Evolutionary conservation across 2,113 vertebrate species (phyloP), one percentile per base, ranked within the genome.

Genomic region (Polypterus bichir): DNA sequence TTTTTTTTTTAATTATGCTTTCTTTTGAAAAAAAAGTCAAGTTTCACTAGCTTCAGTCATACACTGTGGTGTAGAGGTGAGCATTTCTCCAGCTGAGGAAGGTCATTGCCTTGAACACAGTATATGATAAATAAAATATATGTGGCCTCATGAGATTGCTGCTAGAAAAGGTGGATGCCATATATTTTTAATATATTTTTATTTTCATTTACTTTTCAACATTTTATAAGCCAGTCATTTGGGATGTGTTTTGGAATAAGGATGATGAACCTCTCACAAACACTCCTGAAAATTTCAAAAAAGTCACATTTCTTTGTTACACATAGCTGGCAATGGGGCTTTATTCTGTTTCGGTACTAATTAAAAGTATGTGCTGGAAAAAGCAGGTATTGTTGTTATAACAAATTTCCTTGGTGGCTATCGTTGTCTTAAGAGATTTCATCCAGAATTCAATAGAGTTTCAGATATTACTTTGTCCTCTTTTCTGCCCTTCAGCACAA

Each of bases 31-130:
- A 27, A 2, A 27, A 27, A 27, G 27, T 27, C 27, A 27, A 27
- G 27, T 27, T 27, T 27, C 27, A 27, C 1, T 2, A 27, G 27
- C 27, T 27, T 27, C 27, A 27, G 27, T 27, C 27, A 27, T 27
- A 27, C 27, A 27, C 27, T 27, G 27, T 27, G 27, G 27, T 45
- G 7, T 54, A 45, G 56, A 58, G 44, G 56, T 46, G 55, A 7
- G 45, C 54, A 56, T 46, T 44, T 11, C 44, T 11, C 48, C 44
- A 6, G 7, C 27, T 48, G 48, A 45, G 55, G 47, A 76, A 66
- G 60, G 66, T 49, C 62, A 61, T 54, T 65, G 54, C 66, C 64
- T 72, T 46, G 54, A 62, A 71, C 69, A 67, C 46, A 52, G 8
- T 44, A 54, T 48, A 52, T 54, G 62, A 63, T 63, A 59, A 69